A percentile compares a stretch with the other conserved stretches of the same genome.
Conservation (phyloP, 2,797 vertebrate species). For the Phaenicophaeus curvirostris region DNA sequence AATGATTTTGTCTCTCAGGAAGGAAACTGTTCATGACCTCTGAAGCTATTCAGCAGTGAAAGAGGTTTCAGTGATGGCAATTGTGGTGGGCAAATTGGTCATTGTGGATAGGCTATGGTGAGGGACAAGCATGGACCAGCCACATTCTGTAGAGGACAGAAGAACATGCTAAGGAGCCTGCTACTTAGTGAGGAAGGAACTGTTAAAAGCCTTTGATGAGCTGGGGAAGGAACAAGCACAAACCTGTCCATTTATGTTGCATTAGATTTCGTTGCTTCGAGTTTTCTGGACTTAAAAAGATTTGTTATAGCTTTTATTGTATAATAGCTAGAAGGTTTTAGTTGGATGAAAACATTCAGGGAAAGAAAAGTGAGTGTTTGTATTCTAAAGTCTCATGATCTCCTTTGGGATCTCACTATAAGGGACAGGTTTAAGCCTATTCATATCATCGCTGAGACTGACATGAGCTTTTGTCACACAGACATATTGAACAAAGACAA, state of each 20-base stretch:
- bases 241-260: neutral
- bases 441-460: neutral
- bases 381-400: neutral
- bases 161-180: neutral
- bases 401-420: neutral
- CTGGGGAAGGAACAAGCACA: neutral
- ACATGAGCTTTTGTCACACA: neutral
- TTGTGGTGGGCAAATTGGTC: neutral
- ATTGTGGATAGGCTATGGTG: neutral
- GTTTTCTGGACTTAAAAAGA: neutral
- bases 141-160: neutral
- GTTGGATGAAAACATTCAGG: neutral
- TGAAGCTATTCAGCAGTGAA: neutral
- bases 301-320: neutral
- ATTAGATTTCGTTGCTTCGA: neutral
- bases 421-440: neutral
- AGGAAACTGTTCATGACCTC: fast-evolving
- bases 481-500: neutral
- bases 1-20: neutral
- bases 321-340: neutral
- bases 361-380: neutral
- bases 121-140: neutral
- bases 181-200: neutral
- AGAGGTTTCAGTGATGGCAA: neutral
- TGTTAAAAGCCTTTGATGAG: neutral